Percentiles rank a stretch among this genome's conserved stretches.
Conservation (phyloP, 2,113 vertebrate genomes). For the Sander lucioperca region DNA sequence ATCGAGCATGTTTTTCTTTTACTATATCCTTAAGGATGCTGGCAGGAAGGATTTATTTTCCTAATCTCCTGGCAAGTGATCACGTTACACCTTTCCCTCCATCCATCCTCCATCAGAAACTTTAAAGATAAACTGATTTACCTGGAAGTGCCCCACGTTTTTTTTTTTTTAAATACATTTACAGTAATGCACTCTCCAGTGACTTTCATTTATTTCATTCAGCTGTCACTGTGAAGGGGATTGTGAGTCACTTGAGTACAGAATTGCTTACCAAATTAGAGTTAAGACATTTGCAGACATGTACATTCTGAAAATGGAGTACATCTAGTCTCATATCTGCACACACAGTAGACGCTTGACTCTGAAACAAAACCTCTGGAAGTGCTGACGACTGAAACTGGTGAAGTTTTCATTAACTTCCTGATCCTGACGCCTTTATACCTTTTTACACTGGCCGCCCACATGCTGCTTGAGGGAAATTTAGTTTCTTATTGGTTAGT, state of each 20-base stretch:
- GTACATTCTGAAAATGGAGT: constrained; percentile 1
- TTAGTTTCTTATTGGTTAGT: constrained; percentile 19
- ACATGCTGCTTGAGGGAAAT: constrained; percentile 12
- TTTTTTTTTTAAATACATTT: constrained; percentile 24
- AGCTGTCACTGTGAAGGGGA: background rate
- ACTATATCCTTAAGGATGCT: constrained; percentile 44
- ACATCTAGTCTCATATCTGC: background rate
- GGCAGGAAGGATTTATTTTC: constrained; percentile 50
- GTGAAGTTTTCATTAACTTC: constrained; percentile 16
- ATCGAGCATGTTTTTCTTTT: constrained; percentile 56
- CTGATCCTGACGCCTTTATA: constrained; percentile 5
- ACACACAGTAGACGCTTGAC: background rate
- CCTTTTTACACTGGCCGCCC: constrained; percentile 32
- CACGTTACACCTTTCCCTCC: constrained; percentile 40
- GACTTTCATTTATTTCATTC: constrained; percentile 40
- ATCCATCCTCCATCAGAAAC: constrained; percentile 41
- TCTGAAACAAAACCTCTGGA: constrained; percentile 2
- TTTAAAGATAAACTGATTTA: constrained; percentile 54
- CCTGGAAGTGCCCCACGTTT: constrained; percentile 11
- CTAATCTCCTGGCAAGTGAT: constrained; percentile 45
- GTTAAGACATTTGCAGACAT: background rate
- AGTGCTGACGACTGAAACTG: background rate
- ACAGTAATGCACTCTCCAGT: constrained; percentile 28
- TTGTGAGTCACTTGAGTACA: constrained; percentile 26
- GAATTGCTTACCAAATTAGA: constrained; percentile 8